These are phyloP conservation scores for Nettapus auritus DNA, from an alignment of 2,113 vertebrate genomes.

Conservation along the genomic window DNA sequence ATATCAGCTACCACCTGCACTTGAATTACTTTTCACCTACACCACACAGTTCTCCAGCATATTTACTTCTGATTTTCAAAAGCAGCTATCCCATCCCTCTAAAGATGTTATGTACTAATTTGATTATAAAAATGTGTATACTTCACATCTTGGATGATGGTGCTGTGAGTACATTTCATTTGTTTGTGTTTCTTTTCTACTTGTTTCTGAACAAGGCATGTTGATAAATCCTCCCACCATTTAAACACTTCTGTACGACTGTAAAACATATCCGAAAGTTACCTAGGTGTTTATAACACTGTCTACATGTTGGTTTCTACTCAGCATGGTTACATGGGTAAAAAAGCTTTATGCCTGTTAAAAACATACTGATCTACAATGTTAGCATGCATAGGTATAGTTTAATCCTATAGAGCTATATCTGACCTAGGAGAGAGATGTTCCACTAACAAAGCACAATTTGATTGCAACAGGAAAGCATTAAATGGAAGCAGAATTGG, in stretches of 20 bases:
- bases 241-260: background rate
- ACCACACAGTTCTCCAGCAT: background rate
- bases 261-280: background rate
- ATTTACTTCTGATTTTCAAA: background rate
- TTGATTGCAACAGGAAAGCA: background rate
- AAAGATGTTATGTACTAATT: background rate
- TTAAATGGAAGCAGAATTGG: background rate
- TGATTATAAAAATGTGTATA: background rate
- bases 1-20: background rate
- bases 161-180: rapidly evolving
- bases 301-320: background rate
- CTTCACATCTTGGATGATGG: background rate
- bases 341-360: background rate
- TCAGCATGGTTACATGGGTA: background rate
- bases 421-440: background rate
- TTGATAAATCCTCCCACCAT: background rate
- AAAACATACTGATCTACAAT: background rate
- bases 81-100: background rate
- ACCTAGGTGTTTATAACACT: background rate
- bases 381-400: too few relatives aligned
- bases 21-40: background rate
- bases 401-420: background rate
- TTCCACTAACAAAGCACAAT: background rate
- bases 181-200: background rate
- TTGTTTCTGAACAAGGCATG: background rate